Evolutionary conservation across 2,797 vertebrate species (phyloP).

Genomic region (Myotis findleyi): DNA sequence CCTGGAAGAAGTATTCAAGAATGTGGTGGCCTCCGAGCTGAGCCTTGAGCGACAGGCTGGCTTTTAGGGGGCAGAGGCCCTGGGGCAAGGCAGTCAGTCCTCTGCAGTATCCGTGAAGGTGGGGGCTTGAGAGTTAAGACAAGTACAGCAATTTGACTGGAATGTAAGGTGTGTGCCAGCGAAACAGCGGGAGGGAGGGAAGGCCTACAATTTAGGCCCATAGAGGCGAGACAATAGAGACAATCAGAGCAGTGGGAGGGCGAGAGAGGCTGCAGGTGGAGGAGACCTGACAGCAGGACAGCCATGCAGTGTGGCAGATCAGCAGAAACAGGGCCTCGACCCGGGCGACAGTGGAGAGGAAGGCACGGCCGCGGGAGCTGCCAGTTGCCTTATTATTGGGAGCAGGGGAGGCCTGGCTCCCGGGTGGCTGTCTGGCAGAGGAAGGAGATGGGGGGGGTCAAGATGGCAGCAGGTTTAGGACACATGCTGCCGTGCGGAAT

Average conservation of each 20-base stretch:
- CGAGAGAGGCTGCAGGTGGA: no score
- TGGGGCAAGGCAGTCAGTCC: background rate
- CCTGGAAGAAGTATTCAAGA: background rate
- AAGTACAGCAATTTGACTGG: background rate
- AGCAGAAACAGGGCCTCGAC: background rate
- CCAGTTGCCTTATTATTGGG: background rate
- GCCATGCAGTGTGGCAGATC: background rate
- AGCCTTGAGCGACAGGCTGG: background rate
- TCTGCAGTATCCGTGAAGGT: background rate
- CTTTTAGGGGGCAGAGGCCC: background rate
- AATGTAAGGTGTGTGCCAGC: background rate
- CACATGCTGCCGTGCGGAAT: background rate
- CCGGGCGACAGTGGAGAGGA: background rate
- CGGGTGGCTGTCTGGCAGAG: background rate
- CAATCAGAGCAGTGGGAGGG: background rate
- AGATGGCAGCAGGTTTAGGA: background rate
- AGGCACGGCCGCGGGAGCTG: background rate
- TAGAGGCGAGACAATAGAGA: background rate
- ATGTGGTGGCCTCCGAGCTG: background rate
- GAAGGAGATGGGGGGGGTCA: background rate
- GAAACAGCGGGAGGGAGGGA: background rate
- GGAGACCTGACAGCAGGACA: background rate
- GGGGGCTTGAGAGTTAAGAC: background rate
- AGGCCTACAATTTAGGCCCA: background rate
- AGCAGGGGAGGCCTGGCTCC: background rate